Percentiles rank a stretch among this genome's conserved stretches.
Evolutionary conservation across 2,113 vertebrate genomes (phyloP).

Genomic region (Colinus virginianus): DNA sequence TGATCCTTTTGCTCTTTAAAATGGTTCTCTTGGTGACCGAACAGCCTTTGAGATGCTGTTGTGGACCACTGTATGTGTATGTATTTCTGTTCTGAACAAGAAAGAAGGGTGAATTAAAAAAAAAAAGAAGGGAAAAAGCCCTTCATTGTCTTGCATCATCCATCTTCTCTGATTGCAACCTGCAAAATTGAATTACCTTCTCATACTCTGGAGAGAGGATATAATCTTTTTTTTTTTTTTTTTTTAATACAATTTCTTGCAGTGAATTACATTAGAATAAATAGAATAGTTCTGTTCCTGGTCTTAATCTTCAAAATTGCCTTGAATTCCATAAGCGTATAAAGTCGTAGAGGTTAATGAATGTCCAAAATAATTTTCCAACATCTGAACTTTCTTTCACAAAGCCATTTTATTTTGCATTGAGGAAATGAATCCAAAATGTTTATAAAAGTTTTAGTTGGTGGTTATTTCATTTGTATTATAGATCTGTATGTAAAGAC

Average conservation of each 20-base stretch:
- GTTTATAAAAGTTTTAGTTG: background rate
- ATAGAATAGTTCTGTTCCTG: background rate
- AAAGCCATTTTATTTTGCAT: background rate
- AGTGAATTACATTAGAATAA: background rate
- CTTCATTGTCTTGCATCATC: background rate
- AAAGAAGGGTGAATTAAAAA: too few species aligned
- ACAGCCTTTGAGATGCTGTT: background rate
- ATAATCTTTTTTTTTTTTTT: background rate
- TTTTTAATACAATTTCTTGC: background rate
- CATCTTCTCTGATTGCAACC: background rate
- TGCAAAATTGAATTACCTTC: background rate
- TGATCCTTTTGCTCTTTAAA: background rate
- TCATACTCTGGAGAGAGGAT: background rate
- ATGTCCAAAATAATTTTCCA: background rate
- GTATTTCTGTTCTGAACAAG: too few species aligned
- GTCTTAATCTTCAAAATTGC: background rate
- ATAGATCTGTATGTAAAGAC: background rate
- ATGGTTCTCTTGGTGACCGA: background rate
- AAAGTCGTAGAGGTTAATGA: background rate
- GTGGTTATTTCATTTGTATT: background rate
- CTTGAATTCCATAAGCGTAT: background rate
- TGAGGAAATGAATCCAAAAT: background rate
- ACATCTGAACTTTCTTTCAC: background rate
- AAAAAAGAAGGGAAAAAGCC: background rate
- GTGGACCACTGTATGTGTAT: background rate